Evolutionary conservation across 2,888 invertebrate species (phyloP).

Genomic region (Troglohyphantes excavatus): DNA sequence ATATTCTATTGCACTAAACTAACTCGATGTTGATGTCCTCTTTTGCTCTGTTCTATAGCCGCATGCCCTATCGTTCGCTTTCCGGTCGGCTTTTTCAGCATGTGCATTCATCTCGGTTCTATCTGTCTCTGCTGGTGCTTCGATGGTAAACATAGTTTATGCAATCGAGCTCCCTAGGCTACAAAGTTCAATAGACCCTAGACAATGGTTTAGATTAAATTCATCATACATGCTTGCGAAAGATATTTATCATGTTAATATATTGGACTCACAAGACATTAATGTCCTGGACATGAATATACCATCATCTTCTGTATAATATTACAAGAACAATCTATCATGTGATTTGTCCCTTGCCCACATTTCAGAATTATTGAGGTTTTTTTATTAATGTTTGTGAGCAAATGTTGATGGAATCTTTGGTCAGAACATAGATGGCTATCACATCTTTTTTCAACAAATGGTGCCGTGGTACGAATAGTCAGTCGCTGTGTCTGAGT

Average conservation of each 20-base stretch:
- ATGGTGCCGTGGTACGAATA: slow-evolving; percentile 64
- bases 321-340: slow-evolving; percentile 37
- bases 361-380: slow-evolving; percentile 33
- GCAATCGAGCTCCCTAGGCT: slow-evolving; percentile 63
- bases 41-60: slow-evolving; percentile 73
- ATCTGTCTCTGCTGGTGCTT: slow-evolving; percentile 74
- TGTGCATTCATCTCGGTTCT: slow-evolving; percentile 69
- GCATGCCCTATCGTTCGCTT: slow-evolving; percentile 71
- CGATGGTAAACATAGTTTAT: slow-evolving; percentile 67
- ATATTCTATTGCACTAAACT: slow-evolving; percentile 71
- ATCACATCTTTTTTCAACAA: slow-evolving; percentile 29
- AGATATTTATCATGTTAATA: slow-evolving; percentile 75
- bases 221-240: slow-evolving; percentile 68
- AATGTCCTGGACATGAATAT: slow-evolving; percentile 39
- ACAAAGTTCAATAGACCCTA: slow-evolving; percentile 70
- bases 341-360: slow-evolving; percentile 47
- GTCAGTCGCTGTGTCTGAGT: slow-evolving; percentile 31
- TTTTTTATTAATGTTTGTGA: slow-evolving; percentile 47
- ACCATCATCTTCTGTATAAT: slow-evolving; percentile 67
- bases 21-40: slow-evolving; percentile 72
- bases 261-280: slow-evolving; percentile 54
- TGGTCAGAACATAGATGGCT: slow-evolving; percentile 42
- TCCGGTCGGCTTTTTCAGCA: slow-evolving; percentile 59
- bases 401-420: slow-evolving; percentile 43
- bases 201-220: slow-evolving; percentile 70